Percentiles rank a stretch among this genome's conserved stretches.
phyloP scores from a whole-genome alignment of 2,888 invertebrate genomes.

The Bruchidius siliquastri region DNA sequence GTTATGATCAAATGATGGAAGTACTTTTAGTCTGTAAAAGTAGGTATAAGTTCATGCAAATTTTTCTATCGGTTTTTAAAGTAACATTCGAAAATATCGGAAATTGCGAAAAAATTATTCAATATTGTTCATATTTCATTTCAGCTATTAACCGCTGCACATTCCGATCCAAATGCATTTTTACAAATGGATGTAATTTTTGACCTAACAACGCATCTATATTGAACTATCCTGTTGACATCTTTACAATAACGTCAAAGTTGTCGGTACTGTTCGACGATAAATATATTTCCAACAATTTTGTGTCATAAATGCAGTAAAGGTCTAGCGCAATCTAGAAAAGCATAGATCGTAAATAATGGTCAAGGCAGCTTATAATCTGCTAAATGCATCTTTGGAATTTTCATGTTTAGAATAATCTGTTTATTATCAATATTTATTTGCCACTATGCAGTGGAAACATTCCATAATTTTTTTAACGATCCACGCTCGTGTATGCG shows the following conservation, averaged over 20 bases:
- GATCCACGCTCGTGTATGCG: constrained; percentile 7
- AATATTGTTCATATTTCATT: no score
- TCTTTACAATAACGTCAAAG: neutral
- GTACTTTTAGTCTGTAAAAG: no score
- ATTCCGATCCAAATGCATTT: no score
- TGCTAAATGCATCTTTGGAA: constrained; percentile 3
- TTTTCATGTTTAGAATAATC: constrained; percentile 7
- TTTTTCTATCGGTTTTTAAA: no score
- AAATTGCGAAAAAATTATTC: no score
- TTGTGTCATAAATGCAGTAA: neutral
- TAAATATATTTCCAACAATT: neutral
- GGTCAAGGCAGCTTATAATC: neutral
- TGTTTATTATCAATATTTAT: constrained; percentile 10
- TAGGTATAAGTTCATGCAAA: no score
- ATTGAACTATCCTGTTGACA: neutral
- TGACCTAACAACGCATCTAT: no score
- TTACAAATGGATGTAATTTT: no score
- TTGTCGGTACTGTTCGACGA: neutral
- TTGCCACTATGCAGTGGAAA: constrained; percentile 4
- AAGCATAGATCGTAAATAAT: neutral
- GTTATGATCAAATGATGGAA: no score
- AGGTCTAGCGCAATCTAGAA: neutral
- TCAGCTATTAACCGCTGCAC: no score
- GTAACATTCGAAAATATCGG: no score
- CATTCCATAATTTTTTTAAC: constrained; percentile 1